Conservation (phyloP, 2,113 vertebrate species). For the Rhinopomastus cyanomelas region DNA sequence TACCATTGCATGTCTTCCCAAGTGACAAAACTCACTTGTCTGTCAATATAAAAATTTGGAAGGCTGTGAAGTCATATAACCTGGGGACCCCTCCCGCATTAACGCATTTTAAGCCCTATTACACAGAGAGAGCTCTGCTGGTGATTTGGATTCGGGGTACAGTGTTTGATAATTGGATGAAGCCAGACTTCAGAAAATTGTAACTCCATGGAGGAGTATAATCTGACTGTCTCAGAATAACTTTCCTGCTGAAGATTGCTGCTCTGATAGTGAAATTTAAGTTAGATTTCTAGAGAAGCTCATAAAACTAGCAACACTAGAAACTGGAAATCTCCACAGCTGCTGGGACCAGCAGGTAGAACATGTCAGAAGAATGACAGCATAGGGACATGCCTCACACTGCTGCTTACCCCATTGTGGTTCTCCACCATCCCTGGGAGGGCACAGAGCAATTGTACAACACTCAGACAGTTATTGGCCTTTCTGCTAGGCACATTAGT, state of each 20-base stretch:
- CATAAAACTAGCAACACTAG: not conserved
- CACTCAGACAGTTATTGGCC: not conserved
- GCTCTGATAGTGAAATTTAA: not conserved
- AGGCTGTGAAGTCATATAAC: not conserved
- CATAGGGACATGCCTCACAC: not conserved
- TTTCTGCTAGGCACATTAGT: not conserved
- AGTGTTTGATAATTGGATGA: not conserved
- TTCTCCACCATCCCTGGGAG: not conserved
- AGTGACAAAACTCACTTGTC: not conserved
- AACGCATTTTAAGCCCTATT: not conserved
- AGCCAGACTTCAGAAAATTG: not conserved
- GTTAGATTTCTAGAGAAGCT: not conserved
- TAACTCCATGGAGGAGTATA: not conserved
- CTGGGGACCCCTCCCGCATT: not conserved
- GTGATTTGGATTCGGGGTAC: not conserved
- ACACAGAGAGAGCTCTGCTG: not conserved
- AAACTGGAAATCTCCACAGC: not conserved
- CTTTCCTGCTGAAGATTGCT: not conserved
- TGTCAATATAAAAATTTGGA: slow-evolving; percentile 7
- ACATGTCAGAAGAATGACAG: not conserved
- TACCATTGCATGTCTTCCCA: not conserved
- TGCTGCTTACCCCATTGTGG: fast-evolving
- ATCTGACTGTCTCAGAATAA: not conserved
- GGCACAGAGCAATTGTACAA: not conserved
- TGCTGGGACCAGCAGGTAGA: not conserved